A percentile compares a stretch with the other conserved stretches of the same genome.
Evolutionary conservation across 2,888 invertebrate species (phyloP).

Genomic region (Phaedon cochleariae): DNA sequence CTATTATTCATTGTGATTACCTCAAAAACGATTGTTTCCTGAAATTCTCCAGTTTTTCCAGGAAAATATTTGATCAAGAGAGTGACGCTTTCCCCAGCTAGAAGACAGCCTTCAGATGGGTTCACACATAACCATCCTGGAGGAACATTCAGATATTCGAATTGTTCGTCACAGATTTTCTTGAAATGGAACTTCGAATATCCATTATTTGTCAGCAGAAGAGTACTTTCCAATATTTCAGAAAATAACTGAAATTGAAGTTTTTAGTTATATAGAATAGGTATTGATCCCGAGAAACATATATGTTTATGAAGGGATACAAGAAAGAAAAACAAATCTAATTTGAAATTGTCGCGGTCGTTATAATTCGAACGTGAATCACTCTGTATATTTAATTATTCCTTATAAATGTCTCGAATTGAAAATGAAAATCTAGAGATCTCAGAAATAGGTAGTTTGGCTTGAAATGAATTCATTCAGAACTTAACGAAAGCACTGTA

Average conservation of each 20-base stretch:
- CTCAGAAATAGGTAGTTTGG: too few species aligned
- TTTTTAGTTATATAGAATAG: too few species aligned
- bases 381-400: too few species aligned
- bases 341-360: too few species aligned
- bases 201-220: slow-evolving; percentile 65
- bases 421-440: too few species aligned
- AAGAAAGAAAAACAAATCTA: too few species aligned
- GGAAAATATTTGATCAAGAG: slow-evolving; percentile 65
- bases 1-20: too few species aligned
- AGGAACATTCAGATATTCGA: slow-evolving; percentile 54
- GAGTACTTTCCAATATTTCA: slow-evolving; percentile 50
- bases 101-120: slow-evolving; percentile 62
- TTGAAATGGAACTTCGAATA: slow-evolving; percentile 63
- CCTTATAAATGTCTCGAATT: too few species aligned
- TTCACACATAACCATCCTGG: slow-evolving; percentile 63
- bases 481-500: too few species aligned
- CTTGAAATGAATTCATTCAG: too few species aligned
- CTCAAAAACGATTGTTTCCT: slow-evolving; percentile 58
- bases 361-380: too few species aligned
- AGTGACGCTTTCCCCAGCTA: slow-evolving; percentile 60
- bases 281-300: background rate
- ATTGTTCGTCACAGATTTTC: slow-evolving; percentile 44
- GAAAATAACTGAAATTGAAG: slow-evolving; percentile 59
- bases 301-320: too few species aligned
- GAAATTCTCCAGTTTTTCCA: slow-evolving; percentile 66